Evolutionary conservation across 1,140 invertebrate genomes (phyloP).

Genomic region (Lucilia sericata): DNA sequence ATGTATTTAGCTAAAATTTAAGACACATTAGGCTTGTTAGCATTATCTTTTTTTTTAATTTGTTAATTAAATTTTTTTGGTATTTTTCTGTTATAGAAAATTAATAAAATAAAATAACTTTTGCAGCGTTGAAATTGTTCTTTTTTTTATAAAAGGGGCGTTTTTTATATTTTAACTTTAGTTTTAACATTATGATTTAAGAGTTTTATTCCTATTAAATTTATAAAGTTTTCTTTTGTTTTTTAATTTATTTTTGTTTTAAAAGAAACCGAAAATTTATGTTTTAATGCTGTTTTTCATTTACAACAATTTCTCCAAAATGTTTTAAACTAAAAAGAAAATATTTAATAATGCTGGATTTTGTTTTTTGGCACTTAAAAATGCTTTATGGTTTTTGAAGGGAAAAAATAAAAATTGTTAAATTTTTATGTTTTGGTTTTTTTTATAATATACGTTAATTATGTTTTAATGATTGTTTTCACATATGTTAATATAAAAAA

Average conservation of each 20-base stretch:
- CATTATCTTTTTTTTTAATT: conserved; percentile 53
- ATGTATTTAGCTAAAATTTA: conserved; percentile 64
- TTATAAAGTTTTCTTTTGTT: background rate
- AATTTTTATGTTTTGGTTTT: background rate
- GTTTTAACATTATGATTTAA: background rate
- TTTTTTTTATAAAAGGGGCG: conserved; percentile 44
- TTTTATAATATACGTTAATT: background rate
- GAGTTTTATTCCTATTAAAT: conserved; percentile 17
- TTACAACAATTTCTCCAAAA: background rate
- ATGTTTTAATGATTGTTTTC: conserved; percentile 36
- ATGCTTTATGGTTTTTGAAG: conserved; percentile 2
- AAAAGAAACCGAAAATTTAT: conserved; percentile 18
- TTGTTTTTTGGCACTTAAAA: conserved; percentile 27
- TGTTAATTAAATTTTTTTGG: conserved; percentile 27
- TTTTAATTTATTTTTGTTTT: conserved; percentile 6
- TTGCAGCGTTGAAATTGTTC: conserved; percentile 50
- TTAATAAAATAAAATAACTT: conserved; percentile 37
- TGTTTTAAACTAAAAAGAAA: background rate
- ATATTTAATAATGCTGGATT: background rate
- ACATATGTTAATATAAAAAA: conserved; percentile 3
- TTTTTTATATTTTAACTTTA: background rate
- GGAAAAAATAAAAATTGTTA: background rate
- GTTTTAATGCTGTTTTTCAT: background rate
- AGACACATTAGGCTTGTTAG: conserved; percentile 67
- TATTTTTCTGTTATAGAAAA: conserved; percentile 15